These are phyloP conservation scores for Anseranas semipalmata DNA, from an alignment of 2,113 vertebrate species.

Conservation along the genomic window DNA sequence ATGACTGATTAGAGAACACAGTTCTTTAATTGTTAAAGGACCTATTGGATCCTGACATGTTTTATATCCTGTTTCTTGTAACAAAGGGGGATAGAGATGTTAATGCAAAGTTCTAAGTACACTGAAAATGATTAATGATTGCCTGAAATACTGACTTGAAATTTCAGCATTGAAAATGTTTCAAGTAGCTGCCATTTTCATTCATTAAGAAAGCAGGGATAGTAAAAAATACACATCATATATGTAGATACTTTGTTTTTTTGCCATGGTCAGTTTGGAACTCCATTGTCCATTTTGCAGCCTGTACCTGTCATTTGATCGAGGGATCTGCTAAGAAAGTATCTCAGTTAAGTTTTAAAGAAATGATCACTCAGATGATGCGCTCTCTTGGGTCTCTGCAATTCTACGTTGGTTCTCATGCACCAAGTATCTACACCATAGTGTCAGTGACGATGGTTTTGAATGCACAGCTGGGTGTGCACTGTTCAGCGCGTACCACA, in stretches of 20 bases:
- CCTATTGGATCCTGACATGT: neutral
- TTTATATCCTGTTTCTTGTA: neutral
- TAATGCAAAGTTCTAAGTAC: neutral
- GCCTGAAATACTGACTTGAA: neutral
- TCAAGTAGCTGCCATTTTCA: neutral
- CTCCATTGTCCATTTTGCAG: neutral
- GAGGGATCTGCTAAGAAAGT: neutral
- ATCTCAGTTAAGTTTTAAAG: neutral
- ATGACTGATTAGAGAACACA: neutral
- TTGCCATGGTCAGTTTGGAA: neutral
- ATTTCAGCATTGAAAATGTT: neutral
- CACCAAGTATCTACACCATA: fast-evolving
- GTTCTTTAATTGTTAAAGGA: neutral
- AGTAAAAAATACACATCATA: neutral
- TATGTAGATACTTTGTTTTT: neutral
- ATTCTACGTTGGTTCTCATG: neutral
- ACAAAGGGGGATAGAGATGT: neutral
- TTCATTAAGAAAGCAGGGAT: neutral
- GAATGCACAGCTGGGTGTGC: neutral
- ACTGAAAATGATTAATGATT: neutral
- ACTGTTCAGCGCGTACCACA: neutral
- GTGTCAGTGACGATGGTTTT: neutral
- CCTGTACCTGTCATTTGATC: fast-evolving
- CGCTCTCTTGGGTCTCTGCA: neutral
- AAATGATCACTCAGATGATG: neutral